Evolutionary conservation across 2,797 vertebrate genomes (phyloP).

Genomic region (Enteromius afrohamiltoni): DNA sequence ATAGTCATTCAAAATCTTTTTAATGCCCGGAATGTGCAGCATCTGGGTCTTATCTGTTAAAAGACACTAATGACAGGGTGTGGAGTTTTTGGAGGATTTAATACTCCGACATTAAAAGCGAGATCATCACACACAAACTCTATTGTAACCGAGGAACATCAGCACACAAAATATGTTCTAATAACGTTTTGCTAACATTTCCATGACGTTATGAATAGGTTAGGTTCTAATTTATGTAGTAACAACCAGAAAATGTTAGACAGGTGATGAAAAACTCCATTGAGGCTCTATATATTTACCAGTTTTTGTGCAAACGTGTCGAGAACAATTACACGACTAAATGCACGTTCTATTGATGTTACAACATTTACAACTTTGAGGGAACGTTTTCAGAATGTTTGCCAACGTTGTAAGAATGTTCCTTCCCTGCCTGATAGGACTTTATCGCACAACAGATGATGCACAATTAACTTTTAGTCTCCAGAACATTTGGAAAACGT

Average conservation of each 20-base stretch:
- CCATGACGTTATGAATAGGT: not conserved
- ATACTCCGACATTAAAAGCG: conserved; percentile 12
- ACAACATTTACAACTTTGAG: not conserved
- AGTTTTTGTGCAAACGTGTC: not conserved
- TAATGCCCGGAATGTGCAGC: conserved; percentile 12
- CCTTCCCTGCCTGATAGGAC: not conserved
- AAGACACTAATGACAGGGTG: conserved; percentile 17
- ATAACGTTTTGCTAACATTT: not conserved
- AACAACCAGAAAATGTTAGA: not conserved
- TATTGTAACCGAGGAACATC: not conserved
- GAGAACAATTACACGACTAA: not conserved
- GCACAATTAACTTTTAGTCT: not conserved
- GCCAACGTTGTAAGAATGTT: not conserved
- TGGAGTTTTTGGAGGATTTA: conserved; percentile 12
- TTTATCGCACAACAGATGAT: not conserved
- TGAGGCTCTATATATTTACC: not conserved
- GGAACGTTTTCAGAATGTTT: not conserved
- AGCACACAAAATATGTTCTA: not conserved
- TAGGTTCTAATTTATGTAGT: not conserved
- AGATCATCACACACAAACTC: conserved; percentile 5
- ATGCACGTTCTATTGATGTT: not conserved
- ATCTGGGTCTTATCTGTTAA: conserved; percentile 37
- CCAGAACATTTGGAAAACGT: not conserved
- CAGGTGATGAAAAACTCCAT: not conserved
- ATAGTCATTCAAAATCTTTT: not conserved